Evolutionary conservation across 2,113 vertebrate genomes (phyloP), one percentile per base, ranked within the genome.

Genomic region (Cranoglanis bouderius): DNA sequence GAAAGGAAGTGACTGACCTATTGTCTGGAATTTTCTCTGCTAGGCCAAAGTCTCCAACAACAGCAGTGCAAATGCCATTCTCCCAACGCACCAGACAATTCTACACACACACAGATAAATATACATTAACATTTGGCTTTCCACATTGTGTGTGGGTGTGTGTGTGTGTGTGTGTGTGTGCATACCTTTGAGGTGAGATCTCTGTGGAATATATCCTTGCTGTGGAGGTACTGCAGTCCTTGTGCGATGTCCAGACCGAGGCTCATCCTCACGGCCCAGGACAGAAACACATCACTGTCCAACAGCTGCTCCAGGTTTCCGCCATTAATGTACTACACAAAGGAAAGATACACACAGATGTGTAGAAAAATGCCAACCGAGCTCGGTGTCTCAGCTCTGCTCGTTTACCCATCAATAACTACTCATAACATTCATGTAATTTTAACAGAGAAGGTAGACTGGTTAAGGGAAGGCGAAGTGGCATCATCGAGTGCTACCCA

Each of bases 101-200:
- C 98, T 99, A 90, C 80, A 84, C 16, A 82, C 16, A 82, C 26
- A 87, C n/a, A 26, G 6, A 86, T 16, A 40, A 38, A 57, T 2
- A 35, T 26, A 38, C 19, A 82, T 55, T 38, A 61, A 83, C 19
- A 35, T 59, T 35, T 83, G 55, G 13, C 29, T 83, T 12, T 21
- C 14, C 1, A 40, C 9, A 80, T 4, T 80, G 77, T 88, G 83
- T 49, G n/a, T 70, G 72, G 40, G 84, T 63, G 61, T 29, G 43
- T 85, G 63, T 53, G 21, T 14, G 43, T 67, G 85, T 95, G 97
- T 97, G 93, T 97, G 95, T 98, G 97, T 0, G 97, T 92, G 94
- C 98, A 4, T 96, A 99, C 98, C 97, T 99, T 99, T 90, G 98
- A 99, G 63, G 98, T 99, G 92, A 99, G 97, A 94, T 99, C 98